Base-by-base conservation (phyloP, 2,797 vertebrate genomes). In the Melanotaenia pygmaea region DNA sequence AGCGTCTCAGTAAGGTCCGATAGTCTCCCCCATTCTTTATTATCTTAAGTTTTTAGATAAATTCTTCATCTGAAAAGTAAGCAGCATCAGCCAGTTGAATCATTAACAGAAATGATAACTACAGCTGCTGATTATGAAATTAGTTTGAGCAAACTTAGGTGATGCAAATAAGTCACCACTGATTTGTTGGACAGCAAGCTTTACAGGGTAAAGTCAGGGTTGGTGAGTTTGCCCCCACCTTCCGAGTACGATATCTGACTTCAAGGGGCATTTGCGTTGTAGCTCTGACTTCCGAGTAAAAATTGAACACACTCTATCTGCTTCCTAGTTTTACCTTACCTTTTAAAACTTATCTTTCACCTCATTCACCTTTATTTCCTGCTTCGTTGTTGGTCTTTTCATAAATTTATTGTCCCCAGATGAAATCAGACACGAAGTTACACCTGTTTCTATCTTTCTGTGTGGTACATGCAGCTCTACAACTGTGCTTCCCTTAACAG, bases 361-460 rank as follows among this genome's bases (percentile, higher is more conserved):
- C 9, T 14, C 26, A 37, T 56, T 4, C 11, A 65, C 40, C 8
- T 30, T n/a, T n/a, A 40, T 43, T 69, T 40, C 47, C 50, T 53
- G 57, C 30, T 28, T 62, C n/a, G n/a, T 77, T 50, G 28, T 61
- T 56, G 14, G 59, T 76, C 59, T 76, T 70, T 58, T 77, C 68
- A 65, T 69, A 4, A 66, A 57, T 67, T 72, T 67, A 50, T 30
- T 70, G 68, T 86, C 72, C 74, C 70, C 84, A 80, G 67, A 58
- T 81, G 79, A 72, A 76, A 71, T 72, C 57, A 59, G 63, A 43
- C 67, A 81, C 51, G 28, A 45, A 86, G 60, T 69, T 79, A 84
- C 82, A 86, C 80, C 81, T 86, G 87, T 67, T 35, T 63, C 66
- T 75, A 63, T 70, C 65, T 72, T 56, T 76, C 67, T 77, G 77